Percentiles rank a stretch among this genome's conserved stretches.
Conservation (phyloP, 2,113 vertebrate species). For the Crotalus tigris region DNA sequence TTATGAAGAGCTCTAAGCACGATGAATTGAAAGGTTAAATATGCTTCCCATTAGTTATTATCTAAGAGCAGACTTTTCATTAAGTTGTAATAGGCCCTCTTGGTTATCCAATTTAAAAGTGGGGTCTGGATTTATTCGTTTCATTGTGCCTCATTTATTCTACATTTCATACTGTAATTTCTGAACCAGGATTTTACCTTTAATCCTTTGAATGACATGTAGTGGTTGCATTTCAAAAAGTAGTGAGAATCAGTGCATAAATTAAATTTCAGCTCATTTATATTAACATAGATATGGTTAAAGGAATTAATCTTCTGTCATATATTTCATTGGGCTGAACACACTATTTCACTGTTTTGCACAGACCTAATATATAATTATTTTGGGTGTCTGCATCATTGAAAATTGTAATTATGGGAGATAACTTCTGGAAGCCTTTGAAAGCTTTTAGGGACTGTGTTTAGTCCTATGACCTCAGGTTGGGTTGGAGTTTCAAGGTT, state of each 20-base stretch:
- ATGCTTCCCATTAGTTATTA: neutral
- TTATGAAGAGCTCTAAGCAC: neutral
- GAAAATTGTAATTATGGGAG: neutral
- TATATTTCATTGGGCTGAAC: neutral
- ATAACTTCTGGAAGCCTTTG: neutral
- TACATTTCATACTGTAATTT: neutral
- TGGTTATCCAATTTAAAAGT: neutral
- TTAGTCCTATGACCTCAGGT: neutral
- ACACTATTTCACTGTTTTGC: neutral
- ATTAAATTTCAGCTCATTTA: neutral
- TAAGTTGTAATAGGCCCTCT: neutral
- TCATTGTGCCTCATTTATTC: neutral
- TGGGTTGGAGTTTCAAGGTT: neutral
- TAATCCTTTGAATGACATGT: neutral
- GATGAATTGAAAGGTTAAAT: neutral
- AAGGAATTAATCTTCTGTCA: neutral
- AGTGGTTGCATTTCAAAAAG: neutral
- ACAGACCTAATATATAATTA: neutral
- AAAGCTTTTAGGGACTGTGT: neutral
- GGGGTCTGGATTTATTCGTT: neutral
- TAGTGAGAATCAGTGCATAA: neutral
- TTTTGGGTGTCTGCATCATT: neutral
- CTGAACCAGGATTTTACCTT: neutral
- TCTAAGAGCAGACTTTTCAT: neutral
- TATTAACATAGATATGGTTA: neutral